phyloP scores from a whole-genome alignment of 1,140 invertebrate genomes.

The Pectinophora gossypiella region DNA sequence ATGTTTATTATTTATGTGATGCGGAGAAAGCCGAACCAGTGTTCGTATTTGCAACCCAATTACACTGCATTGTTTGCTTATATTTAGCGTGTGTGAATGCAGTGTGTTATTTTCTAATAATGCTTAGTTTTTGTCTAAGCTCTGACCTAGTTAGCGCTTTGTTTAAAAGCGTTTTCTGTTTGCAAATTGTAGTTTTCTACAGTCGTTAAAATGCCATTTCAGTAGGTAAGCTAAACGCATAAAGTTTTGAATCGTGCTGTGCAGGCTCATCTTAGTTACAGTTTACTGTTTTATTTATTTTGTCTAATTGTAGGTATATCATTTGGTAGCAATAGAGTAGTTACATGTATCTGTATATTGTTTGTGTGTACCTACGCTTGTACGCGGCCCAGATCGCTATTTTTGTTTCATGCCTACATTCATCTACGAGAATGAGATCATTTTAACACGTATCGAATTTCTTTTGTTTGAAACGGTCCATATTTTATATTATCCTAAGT shows the following conservation, averaged over 20 bases:
- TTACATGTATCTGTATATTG: background rate
- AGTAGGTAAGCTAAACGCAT: too few species aligned
- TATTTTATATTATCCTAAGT: background rate
- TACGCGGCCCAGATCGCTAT: slow-evolving; percentile 15
- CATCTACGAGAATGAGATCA: slow-evolving; percentile 3
- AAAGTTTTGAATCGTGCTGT: too few species aligned
- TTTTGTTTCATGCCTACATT: slow-evolving; percentile 9
- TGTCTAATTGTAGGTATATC: too few species aligned
- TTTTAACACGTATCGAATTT: slow-evolving; percentile 2
- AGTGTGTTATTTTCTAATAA: background rate
- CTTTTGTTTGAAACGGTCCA: background rate
- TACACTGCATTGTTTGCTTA: background rate
- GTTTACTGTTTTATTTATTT: too few species aligned
- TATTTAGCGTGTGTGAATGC: background rate
- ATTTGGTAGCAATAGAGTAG: too few species aligned
- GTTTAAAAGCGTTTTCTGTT: too few species aligned
- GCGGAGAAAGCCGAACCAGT: slow-evolving; percentile 7
- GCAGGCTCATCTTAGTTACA: too few species aligned
- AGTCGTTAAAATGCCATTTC: too few species aligned
- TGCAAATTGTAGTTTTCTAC: too few species aligned
- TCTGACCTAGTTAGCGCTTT: background rate
- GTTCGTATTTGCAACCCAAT: background rate
- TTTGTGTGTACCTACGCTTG: slow-evolving; percentile 6
- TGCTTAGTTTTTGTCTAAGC: background rate
- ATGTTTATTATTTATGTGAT: slow-evolving; percentile 1